These are phyloP conservation scores for Cataglyphis altisquamis DNA, from an alignment of 2,888 invertebrate species.

Conservation along the genomic window DNA sequence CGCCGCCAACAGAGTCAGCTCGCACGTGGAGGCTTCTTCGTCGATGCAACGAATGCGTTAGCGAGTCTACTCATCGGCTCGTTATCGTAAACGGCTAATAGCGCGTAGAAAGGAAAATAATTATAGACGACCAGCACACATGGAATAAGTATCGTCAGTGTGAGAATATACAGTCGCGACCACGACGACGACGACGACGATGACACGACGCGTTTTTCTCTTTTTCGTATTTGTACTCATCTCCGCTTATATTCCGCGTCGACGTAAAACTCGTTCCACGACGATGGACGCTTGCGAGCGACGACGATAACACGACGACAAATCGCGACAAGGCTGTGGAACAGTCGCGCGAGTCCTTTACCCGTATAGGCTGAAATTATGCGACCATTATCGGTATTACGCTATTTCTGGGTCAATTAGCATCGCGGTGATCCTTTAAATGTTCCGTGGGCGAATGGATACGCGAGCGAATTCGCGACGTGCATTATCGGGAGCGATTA, in stretches of 20 bases:
- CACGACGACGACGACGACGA: neutral
- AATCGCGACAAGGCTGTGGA: slow-evolving; percentile 59
- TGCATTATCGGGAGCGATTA: slow-evolving; percentile 59
- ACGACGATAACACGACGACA: slow-evolving; percentile 55
- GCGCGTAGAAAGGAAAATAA: slow-evolving; percentile 15
- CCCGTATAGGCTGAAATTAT: slow-evolving; percentile 78
- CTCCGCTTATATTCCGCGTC: slow-evolving; percentile 43
- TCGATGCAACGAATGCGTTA: neutral
- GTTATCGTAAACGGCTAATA: slow-evolving; percentile 35
- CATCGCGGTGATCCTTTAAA: slow-evolving; percentile 71
- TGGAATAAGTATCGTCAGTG: neutral
- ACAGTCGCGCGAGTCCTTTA: slow-evolving; percentile 68
- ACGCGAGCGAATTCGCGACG: slow-evolving; percentile 51
- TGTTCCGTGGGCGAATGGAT: slow-evolving; percentile 51
- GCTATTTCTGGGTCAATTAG: slow-evolving; percentile 78
- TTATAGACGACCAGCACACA: neutral
- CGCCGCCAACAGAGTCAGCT: slow-evolving; percentile 3
- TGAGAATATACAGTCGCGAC: neutral
- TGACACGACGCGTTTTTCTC: neutral
- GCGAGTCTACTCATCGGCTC: slow-evolving; percentile 6
- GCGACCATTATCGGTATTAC: slow-evolving; percentile 76
- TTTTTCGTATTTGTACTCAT: slow-evolving; percentile 26
- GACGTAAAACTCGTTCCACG: slow-evolving; percentile 54
- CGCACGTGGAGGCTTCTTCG: slow-evolving; percentile 34
- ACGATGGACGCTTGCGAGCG: slow-evolving; percentile 36